These are phyloP conservation scores for Opisthocomus hoazin DNA, from an alignment of 2,113 vertebrate species.

Conservation along the genomic window DNA sequence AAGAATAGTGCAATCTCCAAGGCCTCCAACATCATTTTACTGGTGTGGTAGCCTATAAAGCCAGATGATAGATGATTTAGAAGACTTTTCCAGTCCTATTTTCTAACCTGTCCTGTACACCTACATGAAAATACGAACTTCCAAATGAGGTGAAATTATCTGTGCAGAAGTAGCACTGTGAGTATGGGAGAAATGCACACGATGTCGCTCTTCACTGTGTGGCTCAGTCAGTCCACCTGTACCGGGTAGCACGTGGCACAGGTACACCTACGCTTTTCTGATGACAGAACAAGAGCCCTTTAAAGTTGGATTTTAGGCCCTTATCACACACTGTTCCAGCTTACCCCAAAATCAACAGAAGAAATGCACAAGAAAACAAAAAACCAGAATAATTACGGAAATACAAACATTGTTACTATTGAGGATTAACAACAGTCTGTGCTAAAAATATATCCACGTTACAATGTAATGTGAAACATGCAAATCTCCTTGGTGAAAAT, in stretches of 20 bases:
- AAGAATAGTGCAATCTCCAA: neutral
- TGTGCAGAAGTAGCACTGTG: neutral
- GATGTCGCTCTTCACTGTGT: neutral
- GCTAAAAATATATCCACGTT: neutral
- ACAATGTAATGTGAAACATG: neutral
- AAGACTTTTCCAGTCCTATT: neutral
- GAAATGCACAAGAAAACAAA: neutral
- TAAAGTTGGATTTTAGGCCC: neutral
- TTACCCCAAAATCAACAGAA: neutral
- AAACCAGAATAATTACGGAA: neutral
- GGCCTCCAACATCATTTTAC: neutral
- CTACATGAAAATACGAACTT: neutral
- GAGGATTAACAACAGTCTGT: neutral
- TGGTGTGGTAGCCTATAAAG: neutral
- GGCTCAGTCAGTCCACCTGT: neutral
- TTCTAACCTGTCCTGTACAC: neutral
- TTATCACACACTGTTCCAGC: neutral
- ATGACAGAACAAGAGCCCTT: neutral
- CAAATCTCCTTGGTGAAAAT: neutral
- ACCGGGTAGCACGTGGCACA: neutral
- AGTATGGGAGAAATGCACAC: neutral
- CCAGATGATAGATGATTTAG: neutral
- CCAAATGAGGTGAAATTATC: neutral
- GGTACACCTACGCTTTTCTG: neutral
- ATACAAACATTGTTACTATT: neutral